Conservation (phyloP, 2,888 invertebrate species). For the Aphidius colemani region DNA sequence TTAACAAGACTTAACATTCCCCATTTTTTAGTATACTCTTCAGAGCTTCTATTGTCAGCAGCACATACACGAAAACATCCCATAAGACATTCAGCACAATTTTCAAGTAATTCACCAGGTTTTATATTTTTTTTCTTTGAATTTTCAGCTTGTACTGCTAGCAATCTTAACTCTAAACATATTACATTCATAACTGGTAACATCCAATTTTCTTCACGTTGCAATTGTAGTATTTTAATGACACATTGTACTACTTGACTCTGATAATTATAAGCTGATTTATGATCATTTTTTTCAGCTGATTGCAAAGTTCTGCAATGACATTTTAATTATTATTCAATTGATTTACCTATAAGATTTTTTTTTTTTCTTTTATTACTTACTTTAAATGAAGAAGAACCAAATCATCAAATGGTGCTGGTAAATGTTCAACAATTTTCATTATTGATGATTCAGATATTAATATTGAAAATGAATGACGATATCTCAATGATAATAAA, state of each 20-base stretch:
- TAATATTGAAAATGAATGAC: constrained; percentile 45
- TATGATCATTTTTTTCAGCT: constrained; percentile 61
- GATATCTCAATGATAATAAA: constrained; percentile 51
- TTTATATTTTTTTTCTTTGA: constrained; percentile 61
- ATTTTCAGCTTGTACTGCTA: constrained; percentile 80
- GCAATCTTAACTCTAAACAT: constrained; percentile 85
- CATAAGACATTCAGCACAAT: constrained; percentile 91
- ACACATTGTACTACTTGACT: constrained; percentile 77
- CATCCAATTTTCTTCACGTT: constrained; percentile 96
- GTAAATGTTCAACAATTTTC: constrained; percentile 50
- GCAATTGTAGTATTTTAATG: constrained; percentile 80
- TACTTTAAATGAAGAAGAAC: constrained; percentile 55
- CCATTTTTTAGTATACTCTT: constrained; percentile 90
- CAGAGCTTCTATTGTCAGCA: constrained; percentile 88
- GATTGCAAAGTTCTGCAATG: constrained; percentile 62
- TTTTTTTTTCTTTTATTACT: constrained; percentile 17
- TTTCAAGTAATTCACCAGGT: constrained; percentile 80
- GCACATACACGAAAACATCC: constrained; percentile 94
- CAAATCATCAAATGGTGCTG: constrained; percentile 50
- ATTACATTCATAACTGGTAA: constrained; percentile 90
- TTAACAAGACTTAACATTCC: constrained; percentile 97
- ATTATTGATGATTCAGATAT: constrained; percentile 46
- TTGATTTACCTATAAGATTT: background rate
- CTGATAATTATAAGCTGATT: constrained; percentile 77
- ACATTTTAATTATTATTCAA: background rate